Base-by-base conservation (phyloP, 2,888 invertebrate species). In the Frankliniella fusca region DNA sequence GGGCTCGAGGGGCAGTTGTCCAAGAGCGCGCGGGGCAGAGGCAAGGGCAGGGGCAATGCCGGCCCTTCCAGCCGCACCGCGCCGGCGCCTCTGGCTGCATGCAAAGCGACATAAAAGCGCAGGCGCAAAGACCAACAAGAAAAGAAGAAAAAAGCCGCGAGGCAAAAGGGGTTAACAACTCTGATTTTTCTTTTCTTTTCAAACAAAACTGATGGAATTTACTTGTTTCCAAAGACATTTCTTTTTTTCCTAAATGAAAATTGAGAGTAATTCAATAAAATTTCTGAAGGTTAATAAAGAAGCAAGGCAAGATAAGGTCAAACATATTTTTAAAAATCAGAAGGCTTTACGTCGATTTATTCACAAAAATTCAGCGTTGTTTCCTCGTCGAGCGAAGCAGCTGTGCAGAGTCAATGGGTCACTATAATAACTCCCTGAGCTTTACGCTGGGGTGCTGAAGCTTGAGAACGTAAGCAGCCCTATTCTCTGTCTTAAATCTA, bases 11-110 rank as follows among this genome's bases (percentile, higher is more conserved):
- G 70, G 70, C 70, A 70, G 23, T n/a, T 11, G 23, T 38, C 38
- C 82, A 81, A 83, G 50, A 76, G 76, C 28, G 82, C 15, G 61
- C 3, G 81, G n/a, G 81, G 15, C 65, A 23, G 80, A 65, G 65
- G n/a, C 23, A 23, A 7, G 81, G 89, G 87, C 84, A 87, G 86
- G 85, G 85, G 91, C 87, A 88, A 87, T 9, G 50, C 50, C 50
- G 50, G 86, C 82, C 87, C 87, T 76, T 49, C 82, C 38, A 81
- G 50, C 23, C 50, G 27, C 48, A 79, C 80, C 79, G 48, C 48
- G 61, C 80, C 20, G 49, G 54, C 38, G n/a, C 20, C 76, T 38
- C 48, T 85, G 81, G 85, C 82, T 50, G 65, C 11, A 12, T 54
- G 38, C 54, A 84, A 70, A 82, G 38, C 38, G 20, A 38, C 38